Percentiles rank a stretch among this genome's conserved stretches.
These are phyloP conservation scores for Poecile montanus DNA, from an alignment of 2,797 vertebrate species.

Conservation along the genomic window DNA sequence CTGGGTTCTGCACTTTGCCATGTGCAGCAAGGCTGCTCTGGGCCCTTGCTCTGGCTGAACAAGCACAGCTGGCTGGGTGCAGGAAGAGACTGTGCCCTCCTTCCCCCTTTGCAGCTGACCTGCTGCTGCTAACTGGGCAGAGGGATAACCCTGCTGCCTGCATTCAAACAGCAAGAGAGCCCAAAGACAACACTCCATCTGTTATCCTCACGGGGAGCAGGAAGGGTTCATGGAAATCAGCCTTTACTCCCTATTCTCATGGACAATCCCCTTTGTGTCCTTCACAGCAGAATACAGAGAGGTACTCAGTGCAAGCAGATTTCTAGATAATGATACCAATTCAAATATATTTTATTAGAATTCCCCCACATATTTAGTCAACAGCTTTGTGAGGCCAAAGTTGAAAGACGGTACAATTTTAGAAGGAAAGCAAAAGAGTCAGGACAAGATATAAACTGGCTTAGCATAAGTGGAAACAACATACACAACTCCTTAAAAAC, in stretches of 20 bases:
- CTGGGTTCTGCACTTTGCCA: neutral
- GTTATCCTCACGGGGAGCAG: neutral
- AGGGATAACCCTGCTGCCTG: neutral
- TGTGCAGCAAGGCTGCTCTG: neutral
- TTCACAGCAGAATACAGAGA: neutral
- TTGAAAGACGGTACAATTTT: neutral
- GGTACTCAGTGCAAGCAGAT: neutral
- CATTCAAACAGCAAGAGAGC: neutral
- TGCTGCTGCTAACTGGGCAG: neutral
- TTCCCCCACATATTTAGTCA: neutral
- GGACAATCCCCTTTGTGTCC: neutral
- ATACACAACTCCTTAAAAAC: neutral
- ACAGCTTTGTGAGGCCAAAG: neutral
- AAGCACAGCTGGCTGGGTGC: rapidly evolving
- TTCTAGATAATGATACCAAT: neutral
- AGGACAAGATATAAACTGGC: neutral
- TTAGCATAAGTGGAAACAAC: neutral
- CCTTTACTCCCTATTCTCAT: neutral
- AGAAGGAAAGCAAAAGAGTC: neutral
- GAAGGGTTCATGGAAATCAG: neutral
- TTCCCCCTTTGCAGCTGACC: neutral
- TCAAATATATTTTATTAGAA: neutral
- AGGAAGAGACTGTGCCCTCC: neutral
- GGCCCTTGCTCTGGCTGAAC: neutral
- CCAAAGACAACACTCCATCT: neutral